Evolutionary conservation across 2,888 invertebrate genomes (phyloP), one percentile per base, ranked within the genome.

Genomic region (Tridacna gigas): DNA sequence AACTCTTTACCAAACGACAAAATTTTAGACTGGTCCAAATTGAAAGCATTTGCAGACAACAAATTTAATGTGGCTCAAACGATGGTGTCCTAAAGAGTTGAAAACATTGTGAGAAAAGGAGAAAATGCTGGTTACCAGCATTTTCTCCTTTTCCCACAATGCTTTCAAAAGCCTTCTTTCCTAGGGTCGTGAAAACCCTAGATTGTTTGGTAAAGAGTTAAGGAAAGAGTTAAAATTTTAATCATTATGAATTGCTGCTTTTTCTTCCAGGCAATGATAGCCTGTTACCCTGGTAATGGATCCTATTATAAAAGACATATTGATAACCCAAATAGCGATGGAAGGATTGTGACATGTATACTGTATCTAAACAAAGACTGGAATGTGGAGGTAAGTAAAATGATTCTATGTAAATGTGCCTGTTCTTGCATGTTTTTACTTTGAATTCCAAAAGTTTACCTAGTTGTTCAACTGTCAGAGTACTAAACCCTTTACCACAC

Each of bases 221-320:
- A 63, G 25, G n/a, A 47, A 15, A 22, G 48, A 51, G 56, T 20
- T 11, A 13, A 56, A 9, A 5, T 1, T 56, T 56, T 37, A 37
- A 37, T 37, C 37, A 37, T 37, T 37, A 37, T 37, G 7, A 65
- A 37, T 63, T 65, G 63, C 65, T 48, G 2, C 5, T 15, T 63
- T 63, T 56, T 56, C 18, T 86, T 96, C 22, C 95, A 99, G 98
- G 99, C 98, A 48, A 99, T 99, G 99, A 97, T 99, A 71, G 99
- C 99, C 61, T 98, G 98, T 95, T 99, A 99, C 95, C 99, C 99
- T 0, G 99, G 98, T 61, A 97, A 97, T 79, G 98, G 99, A 78
- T 97, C 98, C 20, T 97, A 97, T 94, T 99, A 99, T 95, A 98
- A 99, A 79, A 98, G 98, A 95, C 99, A 99, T 95, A 98, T 99